These are phyloP conservation scores for Paramormyrops kingsleyae DNA, from an alignment of 2,113 vertebrate genomes.

Conservation along the genomic window DNA sequence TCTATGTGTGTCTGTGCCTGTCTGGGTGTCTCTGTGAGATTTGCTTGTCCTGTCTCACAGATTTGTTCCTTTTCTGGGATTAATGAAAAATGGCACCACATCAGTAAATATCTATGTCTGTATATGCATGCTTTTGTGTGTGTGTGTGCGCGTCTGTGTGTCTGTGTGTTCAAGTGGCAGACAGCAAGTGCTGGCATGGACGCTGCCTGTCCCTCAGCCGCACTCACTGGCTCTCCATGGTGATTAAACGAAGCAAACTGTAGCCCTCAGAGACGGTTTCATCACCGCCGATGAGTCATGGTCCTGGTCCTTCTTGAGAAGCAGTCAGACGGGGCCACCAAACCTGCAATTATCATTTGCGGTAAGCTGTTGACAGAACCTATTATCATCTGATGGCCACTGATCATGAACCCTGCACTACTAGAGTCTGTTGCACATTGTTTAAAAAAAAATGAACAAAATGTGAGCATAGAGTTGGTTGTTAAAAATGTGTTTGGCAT, in stretches of 20 bases:
- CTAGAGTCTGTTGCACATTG: not conserved
- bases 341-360: conserved; percentile 11
- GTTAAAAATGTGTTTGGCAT: not conserved
- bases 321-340: not conserved
- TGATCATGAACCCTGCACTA: not conserved
- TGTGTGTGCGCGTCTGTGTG: not conserved
- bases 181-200: not conserved
- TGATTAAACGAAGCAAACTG: conserved; percentile 11
- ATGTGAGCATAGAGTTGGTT: not conserved
- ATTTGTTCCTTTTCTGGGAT: not conserved
- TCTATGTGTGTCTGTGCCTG: not conserved
- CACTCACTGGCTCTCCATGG: not conserved
- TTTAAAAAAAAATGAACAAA: not conserved
- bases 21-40: not conserved
- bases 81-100: not conserved
- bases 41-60: not conserved
- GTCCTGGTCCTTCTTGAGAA: not conserved
- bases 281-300: conserved; percentile 1
- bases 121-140: not conserved
- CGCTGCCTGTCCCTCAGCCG: not conserved
- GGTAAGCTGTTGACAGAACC: not conserved
- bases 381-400: not conserved
- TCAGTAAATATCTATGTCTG: not conserved
- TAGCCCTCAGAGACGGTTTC: not conserved
- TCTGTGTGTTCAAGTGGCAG: not conserved